Evolutionary conservation across 2,797 vertebrate genomes (phyloP), one percentile per base, ranked within the genome.

Genomic region (Picus viridis): DNA sequence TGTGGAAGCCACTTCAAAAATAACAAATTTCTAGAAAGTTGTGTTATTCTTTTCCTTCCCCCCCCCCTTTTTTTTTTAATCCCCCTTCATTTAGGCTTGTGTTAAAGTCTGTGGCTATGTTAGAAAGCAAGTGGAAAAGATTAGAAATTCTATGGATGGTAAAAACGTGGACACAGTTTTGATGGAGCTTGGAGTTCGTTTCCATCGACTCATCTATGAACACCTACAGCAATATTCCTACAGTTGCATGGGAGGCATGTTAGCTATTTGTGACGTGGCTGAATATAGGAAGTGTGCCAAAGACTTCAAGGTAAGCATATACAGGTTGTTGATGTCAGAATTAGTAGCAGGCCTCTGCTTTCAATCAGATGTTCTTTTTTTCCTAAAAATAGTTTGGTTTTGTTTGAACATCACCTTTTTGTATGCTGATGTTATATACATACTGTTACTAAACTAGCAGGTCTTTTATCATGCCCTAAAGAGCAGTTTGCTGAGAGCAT

Each of bases 191-290:
- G 99, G 99, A 53, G 98, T 99, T 78, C 99, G 99, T 90, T 99
- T 99, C 97, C 99, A 99, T 96, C 98, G 99, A 49, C 99, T 99
- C 86, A 98, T 99, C 96, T 99, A 99, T 13, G 99, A 99, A 85
- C 99, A 99, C 97, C 98, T 99, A 86, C 99, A 99, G 97, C 99
- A 99, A 95, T 99, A 99, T 97, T 99, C 98, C 91, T 99, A 99
- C 97, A 99, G 99, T 96, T 99, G 98, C 74, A 99, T 99, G 99
- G 99, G 99, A 89, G 99, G 99, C 97, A 99, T 99, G 99, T 97
- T 99, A 94, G 99, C 99, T 95, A 99, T 99, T 97, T 99, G 99
- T 95, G 99, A 99, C 4, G 99, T 99, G 95, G 99, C 99, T 70
- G 99, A 99, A 93, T 99, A 99, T 92, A 98, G 99, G 92, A 99